Conservation (phyloP, 2,888 invertebrate genomes). For the Cephus pygmeus region DNA sequence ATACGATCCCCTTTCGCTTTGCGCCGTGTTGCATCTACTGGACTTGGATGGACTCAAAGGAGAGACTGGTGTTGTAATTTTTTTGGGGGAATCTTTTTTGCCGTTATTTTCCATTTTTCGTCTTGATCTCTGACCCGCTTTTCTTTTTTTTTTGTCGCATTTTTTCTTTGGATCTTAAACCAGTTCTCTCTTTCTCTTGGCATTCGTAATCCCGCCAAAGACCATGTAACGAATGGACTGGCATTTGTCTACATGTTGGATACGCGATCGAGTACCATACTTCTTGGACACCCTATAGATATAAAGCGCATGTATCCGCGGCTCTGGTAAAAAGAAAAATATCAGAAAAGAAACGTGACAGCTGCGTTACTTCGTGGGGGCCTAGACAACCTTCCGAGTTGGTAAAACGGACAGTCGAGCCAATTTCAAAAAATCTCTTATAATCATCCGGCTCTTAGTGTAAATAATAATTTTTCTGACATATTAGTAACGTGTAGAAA, state of each 20-base stretch:
- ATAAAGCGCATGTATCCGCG: neutral
- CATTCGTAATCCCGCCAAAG: neutral
- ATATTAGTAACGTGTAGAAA: neutral
- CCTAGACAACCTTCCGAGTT: neutral
- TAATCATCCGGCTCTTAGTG: neutral
- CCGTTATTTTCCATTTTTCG: slow-evolving; percentile 1
- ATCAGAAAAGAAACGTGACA: neutral
- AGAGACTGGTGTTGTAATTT: slow-evolving; percentile 19
- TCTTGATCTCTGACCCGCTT: slow-evolving; percentile 10
- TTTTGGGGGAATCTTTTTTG: neutral
- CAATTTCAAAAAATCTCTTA: neutral
- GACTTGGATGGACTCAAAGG: slow-evolving; percentile 4
- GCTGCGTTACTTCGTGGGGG: slow-evolving; percentile 9
- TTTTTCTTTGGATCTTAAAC: neutral
- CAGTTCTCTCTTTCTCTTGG: neutral
- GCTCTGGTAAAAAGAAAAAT: slow-evolving; percentile 4
- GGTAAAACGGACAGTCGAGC: neutral
- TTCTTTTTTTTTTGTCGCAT: neutral
- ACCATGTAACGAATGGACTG: neutral
- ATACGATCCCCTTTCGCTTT: slow-evolving; percentile 12
- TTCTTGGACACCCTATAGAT: slow-evolving; percentile 2
- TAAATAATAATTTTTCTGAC: neutral
- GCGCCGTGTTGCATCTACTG: neutral
- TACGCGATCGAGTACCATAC: neutral
- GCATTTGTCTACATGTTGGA: neutral